Evolutionary conservation across 2,888 invertebrate species (phyloP).

Genomic region (Cryptus viduatorius): DNA sequence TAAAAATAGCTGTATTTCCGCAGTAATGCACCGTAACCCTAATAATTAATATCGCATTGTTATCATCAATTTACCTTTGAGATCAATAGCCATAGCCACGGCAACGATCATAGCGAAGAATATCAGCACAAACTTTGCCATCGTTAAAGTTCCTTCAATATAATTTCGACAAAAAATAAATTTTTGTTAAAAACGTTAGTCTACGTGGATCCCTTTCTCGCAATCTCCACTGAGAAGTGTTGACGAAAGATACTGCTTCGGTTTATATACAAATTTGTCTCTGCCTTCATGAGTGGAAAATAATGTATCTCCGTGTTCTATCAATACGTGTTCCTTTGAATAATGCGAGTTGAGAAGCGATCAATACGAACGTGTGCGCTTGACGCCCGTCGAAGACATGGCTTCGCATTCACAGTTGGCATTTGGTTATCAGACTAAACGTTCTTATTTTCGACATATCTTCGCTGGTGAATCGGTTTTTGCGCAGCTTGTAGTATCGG

Average conservation of each 20-base stretch:
- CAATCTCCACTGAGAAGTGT: background rate
- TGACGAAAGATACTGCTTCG: background rate
- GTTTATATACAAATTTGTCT: background rate
- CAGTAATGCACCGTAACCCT: too few species aligned
- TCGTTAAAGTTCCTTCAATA: background rate
- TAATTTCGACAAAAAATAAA: background rate
- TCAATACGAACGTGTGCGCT: background rate
- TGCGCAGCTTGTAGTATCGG: background rate
- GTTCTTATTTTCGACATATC: background rate
- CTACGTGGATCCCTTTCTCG: background rate
- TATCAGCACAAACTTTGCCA: background rate
- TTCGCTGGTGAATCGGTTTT: background rate
- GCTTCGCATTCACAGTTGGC: too few species aligned
- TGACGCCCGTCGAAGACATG: too few species aligned
- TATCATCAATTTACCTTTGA: background rate
- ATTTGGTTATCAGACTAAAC: slow-evolving; percentile 1
- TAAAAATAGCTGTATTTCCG: too few species aligned
- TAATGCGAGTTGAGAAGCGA: background rate
- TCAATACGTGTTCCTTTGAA: background rate
- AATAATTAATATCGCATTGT: background rate
- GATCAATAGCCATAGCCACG: background rate
- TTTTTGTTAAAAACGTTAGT: background rate
- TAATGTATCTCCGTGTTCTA: slow-evolving; percentile 1
- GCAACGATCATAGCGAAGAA: background rate
- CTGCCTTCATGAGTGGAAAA: background rate